Evolutionary conservation across 2,888 invertebrate species (phyloP).

Genomic region (Pseudanteris insignis): DNA sequence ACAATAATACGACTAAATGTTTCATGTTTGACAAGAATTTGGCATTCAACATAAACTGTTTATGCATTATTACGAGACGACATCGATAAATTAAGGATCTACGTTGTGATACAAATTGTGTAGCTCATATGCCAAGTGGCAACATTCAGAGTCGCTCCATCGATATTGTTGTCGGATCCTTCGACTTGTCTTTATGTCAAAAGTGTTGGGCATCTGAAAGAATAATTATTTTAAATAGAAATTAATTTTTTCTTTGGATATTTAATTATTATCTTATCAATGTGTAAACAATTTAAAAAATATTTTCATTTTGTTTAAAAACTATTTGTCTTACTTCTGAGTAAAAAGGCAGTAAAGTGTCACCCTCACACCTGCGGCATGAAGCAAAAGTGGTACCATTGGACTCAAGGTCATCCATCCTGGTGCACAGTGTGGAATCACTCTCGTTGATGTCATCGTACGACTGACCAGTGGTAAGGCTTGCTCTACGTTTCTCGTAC

Average conservation of each 20-base stretch:
- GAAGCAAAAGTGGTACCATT: slow-evolving; percentile 51
- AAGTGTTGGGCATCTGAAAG: slow-evolving; percentile 24
- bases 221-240: not conserved
- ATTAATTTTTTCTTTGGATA: too few relatives aligned
- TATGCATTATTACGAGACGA: slow-evolving; percentile 6
- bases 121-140: slow-evolving; percentile 60
- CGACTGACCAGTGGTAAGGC: slow-evolving; percentile 17
- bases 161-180: slow-evolving; percentile 54
- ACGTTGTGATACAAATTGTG: slow-evolving; percentile 55
- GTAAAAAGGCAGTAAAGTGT: slow-evolving; percentile 59
- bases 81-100: slow-evolving; percentile 43
- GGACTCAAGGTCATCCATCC: slow-evolving; percentile 36
- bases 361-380: slow-evolving; percentile 58
- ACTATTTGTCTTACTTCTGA: slow-evolving; percentile 60
- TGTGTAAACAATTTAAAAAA: too few relatives aligned
- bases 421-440: slow-evolving; percentile 33
- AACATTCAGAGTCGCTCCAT: slow-evolving; percentile 64
- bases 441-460: slow-evolving; percentile 37
- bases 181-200: slow-evolving; percentile 13
- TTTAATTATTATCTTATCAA: too few relatives aligned
- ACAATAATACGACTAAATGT: slow-evolving; percentile 6
- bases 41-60: not conserved
- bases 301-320: too few relatives aligned
- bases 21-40: slow-evolving; percentile 1
- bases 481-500: slow-evolving; percentile 31